Percentiles rank a stretch among this genome's conserved stretches.
These are phyloP conservation scores for Ptilorrhoa leucosticta DNA, from an alignment of 2,113 vertebrate genomes.

Conservation along the genomic window DNA sequence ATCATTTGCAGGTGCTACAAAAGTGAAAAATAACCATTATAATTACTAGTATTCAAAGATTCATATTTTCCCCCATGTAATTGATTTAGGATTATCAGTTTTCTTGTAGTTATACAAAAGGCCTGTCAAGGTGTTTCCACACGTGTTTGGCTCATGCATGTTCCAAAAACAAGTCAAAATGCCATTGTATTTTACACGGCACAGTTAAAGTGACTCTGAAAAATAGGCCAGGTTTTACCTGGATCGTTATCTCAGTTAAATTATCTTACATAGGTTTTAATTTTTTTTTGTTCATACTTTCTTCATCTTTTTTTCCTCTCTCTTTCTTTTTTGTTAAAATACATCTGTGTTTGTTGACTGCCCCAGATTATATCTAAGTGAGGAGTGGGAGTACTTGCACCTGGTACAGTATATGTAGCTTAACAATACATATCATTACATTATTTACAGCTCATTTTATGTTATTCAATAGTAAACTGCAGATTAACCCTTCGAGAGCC, in stretches of 20 bases:
- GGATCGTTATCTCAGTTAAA: slow-evolving; percentile 84
- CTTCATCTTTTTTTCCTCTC: slow-evolving; percentile 74
- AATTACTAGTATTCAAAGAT: slow-evolving; percentile 99
- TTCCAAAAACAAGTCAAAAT: slow-evolving; percentile 81
- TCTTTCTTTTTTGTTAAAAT: slow-evolving; percentile 86
- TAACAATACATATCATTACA: slow-evolving; percentile 94
- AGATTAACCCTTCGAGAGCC: slow-evolving; percentile 74
- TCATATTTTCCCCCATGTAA: slow-evolving; percentile 84
- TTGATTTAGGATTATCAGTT: slow-evolving; percentile 93
- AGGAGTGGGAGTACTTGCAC: slow-evolving; percentile 90
- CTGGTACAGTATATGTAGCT: slow-evolving; percentile 86
- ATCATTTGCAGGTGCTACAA: slow-evolving; percentile 93
- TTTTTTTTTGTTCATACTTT: slow-evolving; percentile 74
- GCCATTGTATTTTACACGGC: slow-evolving; percentile 73
- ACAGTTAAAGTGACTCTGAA: slow-evolving; percentile 68
- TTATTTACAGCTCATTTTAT: slow-evolving; percentile 86
- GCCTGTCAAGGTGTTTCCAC: slow-evolving; percentile 85
- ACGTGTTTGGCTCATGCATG: slow-evolving; percentile 80
- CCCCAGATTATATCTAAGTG: slow-evolving; percentile 82
- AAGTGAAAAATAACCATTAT: slow-evolving; percentile 99
- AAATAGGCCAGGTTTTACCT: slow-evolving; percentile 80
- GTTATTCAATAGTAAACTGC: slow-evolving; percentile 80
- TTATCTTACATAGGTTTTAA: slow-evolving; percentile 75
- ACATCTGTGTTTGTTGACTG: slow-evolving; percentile 94
- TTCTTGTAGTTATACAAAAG: slow-evolving; percentile 92